Conservation (phyloP, 2,888 invertebrate species). For the Caenorhabditis sinica region DNA sequence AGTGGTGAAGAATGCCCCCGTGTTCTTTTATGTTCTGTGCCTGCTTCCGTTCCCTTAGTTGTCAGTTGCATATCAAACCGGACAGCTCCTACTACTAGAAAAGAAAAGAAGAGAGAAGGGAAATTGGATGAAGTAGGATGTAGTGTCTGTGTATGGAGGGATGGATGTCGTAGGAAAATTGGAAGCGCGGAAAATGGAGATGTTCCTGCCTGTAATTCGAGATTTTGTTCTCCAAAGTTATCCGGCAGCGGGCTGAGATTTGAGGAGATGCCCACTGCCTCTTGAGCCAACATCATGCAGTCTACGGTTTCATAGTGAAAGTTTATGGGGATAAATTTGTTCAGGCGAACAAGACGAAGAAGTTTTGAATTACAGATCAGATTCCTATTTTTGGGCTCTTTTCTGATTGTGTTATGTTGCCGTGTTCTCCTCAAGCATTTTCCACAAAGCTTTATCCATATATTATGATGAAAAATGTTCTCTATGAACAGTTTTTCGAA, state of each 20-base stretch:
- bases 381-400: conserved; percentile 10
- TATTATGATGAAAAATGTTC: no score
- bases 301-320: conserved; percentile 45
- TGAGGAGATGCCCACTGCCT: conserved; percentile 17
- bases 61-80: conserved; percentile 38
- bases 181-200: conserved; percentile 57
- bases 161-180: conserved; percentile 28
- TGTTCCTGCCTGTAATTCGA: conserved; percentile 62
- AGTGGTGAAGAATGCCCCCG: conserved; percentile 13
- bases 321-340: conserved; percentile 20
- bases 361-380: conserved; percentile 27
- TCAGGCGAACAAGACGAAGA: conserved; percentile 4
- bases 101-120: conserved; percentile 16
- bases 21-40: background rate
- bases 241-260: conserved; percentile 19
- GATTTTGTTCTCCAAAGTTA: conserved; percentile 59
- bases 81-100: conserved; percentile 6
- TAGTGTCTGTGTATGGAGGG: background rate
- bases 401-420: conserved; percentile 5
- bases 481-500: no score
- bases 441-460: background rate
- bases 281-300: conserved; percentile 21
- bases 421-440: background rate
- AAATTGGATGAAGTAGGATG: conserved; percentile 46
- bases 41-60: conserved; percentile 31